phyloP scores from a whole-genome alignment of 2,888 invertebrate genomes.

The Cephalotes varians region DNA sequence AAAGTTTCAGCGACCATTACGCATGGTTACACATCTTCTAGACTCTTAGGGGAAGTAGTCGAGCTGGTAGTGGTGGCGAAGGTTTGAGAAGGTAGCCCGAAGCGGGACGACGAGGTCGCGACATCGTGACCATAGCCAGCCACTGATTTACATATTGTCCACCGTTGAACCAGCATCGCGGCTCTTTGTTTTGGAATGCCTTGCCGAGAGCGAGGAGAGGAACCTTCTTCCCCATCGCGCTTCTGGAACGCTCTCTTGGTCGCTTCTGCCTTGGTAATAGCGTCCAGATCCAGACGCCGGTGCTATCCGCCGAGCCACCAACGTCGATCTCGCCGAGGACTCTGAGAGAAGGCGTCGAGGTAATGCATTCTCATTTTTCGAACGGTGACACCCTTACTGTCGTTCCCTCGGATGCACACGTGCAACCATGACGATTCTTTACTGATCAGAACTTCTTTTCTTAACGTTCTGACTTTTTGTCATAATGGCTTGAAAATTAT shows the following conservation, averaged over 20 bases:
- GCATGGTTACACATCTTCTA: constrained; percentile 80
- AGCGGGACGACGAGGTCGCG: constrained; percentile 84
- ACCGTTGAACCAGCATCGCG: constrained; percentile 82
- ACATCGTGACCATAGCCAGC: constrained; percentile 85
- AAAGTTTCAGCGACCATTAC: constrained; percentile 73
- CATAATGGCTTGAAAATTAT: constrained; percentile 43
- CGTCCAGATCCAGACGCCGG: constrained; percentile 80
- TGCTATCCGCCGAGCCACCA: constrained; percentile 83
- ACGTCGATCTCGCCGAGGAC: constrained; percentile 82
- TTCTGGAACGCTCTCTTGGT: constrained; percentile 49
- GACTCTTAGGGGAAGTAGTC: constrained; percentile 79
- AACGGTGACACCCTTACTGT: constrained; percentile 69
- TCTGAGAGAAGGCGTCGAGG: constrained; percentile 77
- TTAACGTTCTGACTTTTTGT: constrained; percentile 47
- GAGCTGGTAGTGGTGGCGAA: constrained; percentile 74
- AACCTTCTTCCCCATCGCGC: constrained; percentile 63
- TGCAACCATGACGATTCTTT: constrained; percentile 56
- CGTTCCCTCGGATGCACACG: constrained; percentile 41
- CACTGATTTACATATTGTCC: constrained; percentile 86
- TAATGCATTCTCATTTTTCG: constrained; percentile 82
- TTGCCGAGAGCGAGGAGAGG: constrained; percentile 73
- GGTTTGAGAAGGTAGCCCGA: constrained; percentile 77
- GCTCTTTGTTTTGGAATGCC: constrained; percentile 85
- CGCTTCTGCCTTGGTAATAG: constrained; percentile 80
- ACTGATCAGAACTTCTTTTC: constrained; percentile 65